Percentiles rank a stretch among this genome's conserved stretches.
These are phyloP conservation scores for Sinosuthora webbiana DNA, from an alignment of 2,113 vertebrate species.

Conservation along the genomic window DNA sequence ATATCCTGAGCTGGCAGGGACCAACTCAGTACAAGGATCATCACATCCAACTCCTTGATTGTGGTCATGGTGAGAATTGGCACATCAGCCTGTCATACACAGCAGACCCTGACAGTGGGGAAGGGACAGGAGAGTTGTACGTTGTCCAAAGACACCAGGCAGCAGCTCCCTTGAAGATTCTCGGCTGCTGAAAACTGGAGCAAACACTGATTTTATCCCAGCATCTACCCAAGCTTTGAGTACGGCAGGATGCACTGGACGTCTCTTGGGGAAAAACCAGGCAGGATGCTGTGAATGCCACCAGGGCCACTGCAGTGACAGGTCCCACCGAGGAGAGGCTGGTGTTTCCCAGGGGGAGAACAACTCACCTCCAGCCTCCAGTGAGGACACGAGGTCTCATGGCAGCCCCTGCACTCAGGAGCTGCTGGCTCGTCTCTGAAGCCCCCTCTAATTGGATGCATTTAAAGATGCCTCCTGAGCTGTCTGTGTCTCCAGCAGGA, in stretches of 20 bases:
- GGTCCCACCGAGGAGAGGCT: neutral
- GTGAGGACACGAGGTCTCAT: neutral
- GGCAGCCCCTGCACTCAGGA: neutral
- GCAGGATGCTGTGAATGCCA: neutral
- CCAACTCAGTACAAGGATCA: neutral
- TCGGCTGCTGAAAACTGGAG: neutral
- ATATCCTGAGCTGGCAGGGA: neutral
- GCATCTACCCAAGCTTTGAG: neutral
- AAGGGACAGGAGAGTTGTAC: neutral
- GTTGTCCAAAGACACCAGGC: neutral
- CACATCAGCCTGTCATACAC: neutral
- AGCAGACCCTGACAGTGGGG: neutral
- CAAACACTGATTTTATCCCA: neutral
- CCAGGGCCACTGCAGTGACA: neutral
- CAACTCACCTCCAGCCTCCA: neutral
- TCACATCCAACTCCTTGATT: accelerated
- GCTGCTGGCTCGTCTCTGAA: neutral
- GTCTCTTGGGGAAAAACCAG: neutral
- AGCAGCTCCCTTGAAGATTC: neutral
- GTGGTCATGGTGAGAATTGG: neutral
- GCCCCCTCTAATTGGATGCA: slow-evolving; percentile 26
- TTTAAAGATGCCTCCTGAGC: slow-evolving; percentile 33
- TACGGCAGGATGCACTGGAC: accelerated
- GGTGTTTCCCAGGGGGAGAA: neutral
- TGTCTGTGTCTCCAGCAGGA: slow-evolving; percentile 27